Conservation (phyloP, 2,888 invertebrate genomes). For the Pantelozetes paolii region DNA sequence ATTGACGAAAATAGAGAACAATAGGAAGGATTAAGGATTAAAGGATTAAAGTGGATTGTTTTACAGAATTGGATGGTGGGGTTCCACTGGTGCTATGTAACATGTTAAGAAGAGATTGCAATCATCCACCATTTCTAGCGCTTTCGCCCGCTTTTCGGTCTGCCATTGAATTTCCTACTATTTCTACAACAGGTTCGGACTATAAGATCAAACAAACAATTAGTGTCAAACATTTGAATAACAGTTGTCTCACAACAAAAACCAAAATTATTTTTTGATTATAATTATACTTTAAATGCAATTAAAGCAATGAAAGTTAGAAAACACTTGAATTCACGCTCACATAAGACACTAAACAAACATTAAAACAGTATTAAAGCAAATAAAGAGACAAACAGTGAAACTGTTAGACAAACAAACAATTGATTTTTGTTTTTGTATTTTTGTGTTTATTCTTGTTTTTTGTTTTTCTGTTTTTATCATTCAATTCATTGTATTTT, state of each 20-base stretch:
- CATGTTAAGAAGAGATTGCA: slow-evolving; percentile 49
- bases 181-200: slow-evolving; percentile 39
- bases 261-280: neutral
- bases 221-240: neutral
- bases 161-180: slow-evolving; percentile 39
- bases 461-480: no score
- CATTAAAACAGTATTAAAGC: no score
- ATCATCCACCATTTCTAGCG: slow-evolving; percentile 48
- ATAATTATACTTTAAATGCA: neutral
- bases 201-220: neutral
- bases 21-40: no score
- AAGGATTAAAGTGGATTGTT: slow-evolving; percentile 18
- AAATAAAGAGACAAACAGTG: no score
- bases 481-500: neutral
- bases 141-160: slow-evolving; percentile 47
- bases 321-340: no score
- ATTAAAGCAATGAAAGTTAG: no score
- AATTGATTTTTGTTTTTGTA: neutral
- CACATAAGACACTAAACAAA: no score
- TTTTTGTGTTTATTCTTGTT: neutral
- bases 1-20: no score
- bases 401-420: no score
- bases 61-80: slow-evolving; percentile 45
- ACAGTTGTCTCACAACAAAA: neutral
- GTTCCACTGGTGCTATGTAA: slow-evolving; percentile 48